A percentile compares a stretch with the other conserved stretches of the same genome.
These are phyloP conservation scores for Leptinotarsa tumamoca DNA, from an alignment of 2,888 invertebrate genomes.

Conservation along the genomic window DNA sequence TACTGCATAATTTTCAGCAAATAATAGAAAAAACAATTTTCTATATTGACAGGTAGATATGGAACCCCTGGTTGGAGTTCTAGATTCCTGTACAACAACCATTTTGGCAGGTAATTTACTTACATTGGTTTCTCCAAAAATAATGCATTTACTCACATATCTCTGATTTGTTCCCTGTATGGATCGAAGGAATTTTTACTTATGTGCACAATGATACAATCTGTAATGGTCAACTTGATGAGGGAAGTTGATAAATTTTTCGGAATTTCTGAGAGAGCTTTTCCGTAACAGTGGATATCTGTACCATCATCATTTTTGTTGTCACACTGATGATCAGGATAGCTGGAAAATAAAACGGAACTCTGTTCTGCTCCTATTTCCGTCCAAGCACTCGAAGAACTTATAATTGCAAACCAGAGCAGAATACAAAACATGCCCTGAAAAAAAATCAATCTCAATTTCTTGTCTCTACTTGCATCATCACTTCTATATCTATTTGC, in stretches of 20 bases:
- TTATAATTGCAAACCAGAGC: slow-evolving; percentile 31
- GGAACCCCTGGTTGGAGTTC: too few relatives aligned
- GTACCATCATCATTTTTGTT: slow-evolving; percentile 45
- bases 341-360: background rate
- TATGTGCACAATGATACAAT: slow-evolving; percentile 59
- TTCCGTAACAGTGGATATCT: slow-evolving; percentile 59
- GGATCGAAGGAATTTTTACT: slow-evolving; percentile 58
- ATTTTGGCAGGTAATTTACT: too few relatives aligned
- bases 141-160: slow-evolving; percentile 61
- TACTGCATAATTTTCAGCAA: too few relatives aligned
- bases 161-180: slow-evolving; percentile 61
- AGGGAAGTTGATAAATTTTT: slow-evolving; percentile 56
- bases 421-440: slow-evolving; percentile 46
- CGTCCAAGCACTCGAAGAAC: slow-evolving; percentile 27
- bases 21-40: too few relatives aligned
- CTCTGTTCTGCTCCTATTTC: too few relatives aligned
- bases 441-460: slow-evolving; percentile 16
- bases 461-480: too few relatives aligned
- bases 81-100: too few relatives aligned
- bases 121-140: background rate
- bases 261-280: slow-evolving; percentile 57
- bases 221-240: slow-evolving; percentile 60
- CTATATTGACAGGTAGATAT: too few relatives aligned
- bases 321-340: slow-evolving; percentile 40
- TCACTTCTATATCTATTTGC: too few relatives aligned